These are phyloP conservation scores for Penaeus monodon DNA, from an alignment of 2,888 invertebrate species.

Conservation along the genomic window DNA sequence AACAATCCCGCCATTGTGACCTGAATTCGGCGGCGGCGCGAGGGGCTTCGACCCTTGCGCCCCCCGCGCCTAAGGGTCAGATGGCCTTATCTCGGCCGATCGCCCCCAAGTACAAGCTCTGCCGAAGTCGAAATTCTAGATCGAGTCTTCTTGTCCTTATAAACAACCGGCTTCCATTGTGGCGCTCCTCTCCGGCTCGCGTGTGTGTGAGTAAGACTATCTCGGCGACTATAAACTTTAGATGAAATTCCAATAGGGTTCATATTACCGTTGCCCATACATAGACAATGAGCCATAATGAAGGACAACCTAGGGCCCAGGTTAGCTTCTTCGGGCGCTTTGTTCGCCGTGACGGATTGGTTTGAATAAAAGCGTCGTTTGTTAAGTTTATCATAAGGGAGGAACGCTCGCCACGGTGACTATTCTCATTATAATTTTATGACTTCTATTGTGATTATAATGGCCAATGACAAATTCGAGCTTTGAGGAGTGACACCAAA, in stretches of 20 bases:
- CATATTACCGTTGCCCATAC: conserved; percentile 30
- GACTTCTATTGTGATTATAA: conserved; percentile 53
- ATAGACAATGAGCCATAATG: conserved; percentile 13
- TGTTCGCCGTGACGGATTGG: conserved; percentile 37
- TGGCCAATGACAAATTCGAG: conserved; percentile 54
- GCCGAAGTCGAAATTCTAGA: too few species aligned
- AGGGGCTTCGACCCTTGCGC: too few species aligned
- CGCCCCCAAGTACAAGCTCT: too few species aligned
- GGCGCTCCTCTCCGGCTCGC: neutral
- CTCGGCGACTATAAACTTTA: conserved; percentile 40
- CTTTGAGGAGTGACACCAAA: conserved; percentile 35
- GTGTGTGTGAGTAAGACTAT: conserved; percentile 36
- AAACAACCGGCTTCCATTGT: conserved; percentile 36
- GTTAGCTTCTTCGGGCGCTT: conserved; percentile 5
- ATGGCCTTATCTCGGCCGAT: too few species aligned
- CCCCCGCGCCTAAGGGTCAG: too few species aligned
- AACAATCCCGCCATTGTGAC: too few species aligned
- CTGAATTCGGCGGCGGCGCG: too few species aligned
- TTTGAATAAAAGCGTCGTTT: conserved; percentile 48
- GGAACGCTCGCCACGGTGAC: too few species aligned
- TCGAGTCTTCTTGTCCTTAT: conserved; percentile 17
- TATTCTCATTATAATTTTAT: conserved; percentile 48
- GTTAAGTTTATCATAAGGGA: conserved; percentile 43
- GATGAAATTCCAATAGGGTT: conserved; percentile 45
- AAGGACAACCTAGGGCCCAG: conserved; percentile 2